These are phyloP conservation scores for Cheirogaleus medius DNA, from an alignment of 2,113 vertebrate genomes.

Conservation along the genomic window DNA sequence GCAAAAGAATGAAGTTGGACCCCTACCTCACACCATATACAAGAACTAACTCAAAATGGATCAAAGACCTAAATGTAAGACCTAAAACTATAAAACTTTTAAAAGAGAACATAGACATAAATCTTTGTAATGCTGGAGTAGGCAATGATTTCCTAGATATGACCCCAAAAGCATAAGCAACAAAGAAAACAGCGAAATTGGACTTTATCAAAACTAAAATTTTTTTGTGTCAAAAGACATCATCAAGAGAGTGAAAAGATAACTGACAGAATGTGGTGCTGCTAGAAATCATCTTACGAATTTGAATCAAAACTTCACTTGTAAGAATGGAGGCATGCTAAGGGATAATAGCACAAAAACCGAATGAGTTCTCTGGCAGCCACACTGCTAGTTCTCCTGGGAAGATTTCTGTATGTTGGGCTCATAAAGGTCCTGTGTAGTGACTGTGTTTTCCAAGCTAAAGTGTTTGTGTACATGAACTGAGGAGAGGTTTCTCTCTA, in stretches of 20 bases:
- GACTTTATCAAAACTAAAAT: neutral
- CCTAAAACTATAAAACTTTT: neutral
- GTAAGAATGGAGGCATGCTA: neutral
- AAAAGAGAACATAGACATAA: neutral
- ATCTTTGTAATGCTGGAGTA: neutral
- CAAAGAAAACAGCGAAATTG: neutral
- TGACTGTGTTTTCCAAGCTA: neutral
- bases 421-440: neutral
- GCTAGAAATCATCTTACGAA: neutral
- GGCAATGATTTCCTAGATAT: neutral
- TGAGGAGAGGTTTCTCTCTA: neutral
- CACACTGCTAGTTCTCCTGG: neutral
- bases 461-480: neutral
- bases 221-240: neutral
- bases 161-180: neutral
- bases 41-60: neutral
- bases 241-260: neutral
- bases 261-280: neutral
- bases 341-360: neutral
- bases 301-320: neutral
- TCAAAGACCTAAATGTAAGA: neutral
- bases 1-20: neutral
- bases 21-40: neutral
- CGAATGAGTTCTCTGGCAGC: too few relatives aligned
- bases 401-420: neutral